Base-by-base conservation (phyloP, 64 coral and sea anemone genomes). In the Catalaphyllia jardinei region DNA sequence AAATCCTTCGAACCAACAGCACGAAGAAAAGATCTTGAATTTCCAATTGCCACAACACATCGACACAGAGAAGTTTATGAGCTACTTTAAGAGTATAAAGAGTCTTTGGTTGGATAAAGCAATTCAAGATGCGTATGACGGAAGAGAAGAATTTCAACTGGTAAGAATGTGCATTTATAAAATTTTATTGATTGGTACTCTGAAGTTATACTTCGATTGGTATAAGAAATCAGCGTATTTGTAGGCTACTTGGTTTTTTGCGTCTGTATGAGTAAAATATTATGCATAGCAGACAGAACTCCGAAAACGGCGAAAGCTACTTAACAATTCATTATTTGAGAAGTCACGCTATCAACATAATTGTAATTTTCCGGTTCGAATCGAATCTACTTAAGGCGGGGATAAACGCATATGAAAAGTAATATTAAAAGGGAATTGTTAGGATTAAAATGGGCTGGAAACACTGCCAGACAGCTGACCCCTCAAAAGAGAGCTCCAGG, bases 91-190 rank as follows among this genome's bases (percentile, higher is more conserved):
- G 28, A 89, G 93, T 90, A 88, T 98, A 78, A 91, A 75, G 27
- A 82, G 52, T 29, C 76, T 98, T 27, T 98, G 96, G 96, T 54
- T 73, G 74, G 96, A 98, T 90, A 73, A 71, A 52, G 96, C 93
- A 77, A 98, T 98, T 94, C 88, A 88, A 73, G 82, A 92, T 74
- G 90, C 96, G 50, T 98, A 87, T 79, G 96, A 98, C 62, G 75
- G 96, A 92, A 89, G 96, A 60, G 80, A 93, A 79, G 96, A 98
- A 87, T 98, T 98, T 86, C 96, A 98, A 82, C 82, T 98, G 96
- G 93, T 98, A 93, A 25, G 96, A 57, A 71, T 20, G 25, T 31
- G 59, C 29, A 31, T 63, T 22, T 13, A 18, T 30, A 4, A 52
- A 10, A 8, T 81, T 13, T 79, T n/a, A 8, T 8, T 46, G 7